Percentiles rank a stretch among this genome's conserved stretches.
phyloP scores from a whole-genome alignment of 2,113 vertebrate species.

The Pagrus major region DNA sequence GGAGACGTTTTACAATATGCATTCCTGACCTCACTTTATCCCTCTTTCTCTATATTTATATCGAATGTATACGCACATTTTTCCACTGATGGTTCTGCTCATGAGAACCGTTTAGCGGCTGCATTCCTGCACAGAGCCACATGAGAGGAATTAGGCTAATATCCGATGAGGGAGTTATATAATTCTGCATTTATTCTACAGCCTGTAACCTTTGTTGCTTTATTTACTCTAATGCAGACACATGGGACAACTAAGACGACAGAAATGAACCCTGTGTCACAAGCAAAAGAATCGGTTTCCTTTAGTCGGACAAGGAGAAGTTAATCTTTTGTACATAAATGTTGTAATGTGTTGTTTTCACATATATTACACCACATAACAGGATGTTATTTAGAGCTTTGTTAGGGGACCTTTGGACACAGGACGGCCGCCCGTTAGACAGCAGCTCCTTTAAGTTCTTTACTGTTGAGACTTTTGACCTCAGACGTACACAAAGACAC shows the following conservation, averaged over 20 bases:
- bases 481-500: not conserved
- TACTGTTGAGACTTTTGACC: not conserved
- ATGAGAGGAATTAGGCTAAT: constrained; percentile 65
- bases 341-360: not conserved
- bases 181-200: constrained; percentile 27
- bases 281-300: not conserved
- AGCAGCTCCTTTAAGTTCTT: not conserved
- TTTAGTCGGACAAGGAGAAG: not conserved
- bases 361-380: not conserved
- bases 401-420: not conserved
- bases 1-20: constrained; percentile 3
- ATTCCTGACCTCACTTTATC: constrained; percentile 19
- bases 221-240: constrained; percentile 19
- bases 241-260: not conserved
- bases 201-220: constrained; percentile 20
- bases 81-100: constrained; percentile 18
- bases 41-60: not conserved
- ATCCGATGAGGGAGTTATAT: constrained; percentile 32
- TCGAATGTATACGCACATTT: not conserved
- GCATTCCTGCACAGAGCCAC: constrained; percentile 41
- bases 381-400: not conserved
- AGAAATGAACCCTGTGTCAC: not conserved
- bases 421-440: not conserved
- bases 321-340: not conserved
- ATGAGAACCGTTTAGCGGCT: not conserved